A percentile compares a stretch with the other conserved stretches of the same genome.
Conservation (phyloP, 2,888 invertebrate species). For the Andrena bicolor region DNA sequence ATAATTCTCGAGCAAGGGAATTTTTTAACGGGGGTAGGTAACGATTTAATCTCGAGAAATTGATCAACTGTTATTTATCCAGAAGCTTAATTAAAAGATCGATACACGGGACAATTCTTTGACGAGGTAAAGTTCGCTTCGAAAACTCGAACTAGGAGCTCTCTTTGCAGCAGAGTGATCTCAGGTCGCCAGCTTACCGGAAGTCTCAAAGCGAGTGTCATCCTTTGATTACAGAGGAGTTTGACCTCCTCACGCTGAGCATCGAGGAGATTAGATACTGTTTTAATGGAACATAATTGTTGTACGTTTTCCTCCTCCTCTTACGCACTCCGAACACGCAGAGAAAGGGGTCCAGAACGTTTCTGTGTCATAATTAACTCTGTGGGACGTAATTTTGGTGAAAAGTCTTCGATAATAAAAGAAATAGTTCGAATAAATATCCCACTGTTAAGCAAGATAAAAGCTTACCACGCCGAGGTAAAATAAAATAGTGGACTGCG, state of each 20-base stretch:
- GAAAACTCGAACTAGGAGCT: conserved; percentile 4
- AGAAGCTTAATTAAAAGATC: neutral
- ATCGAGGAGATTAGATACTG: conserved; percentile 9
- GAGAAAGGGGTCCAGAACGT: no score
- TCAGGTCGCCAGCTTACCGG: conserved; percentile 5
- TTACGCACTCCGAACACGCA: no score
- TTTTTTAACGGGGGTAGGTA: neutral
- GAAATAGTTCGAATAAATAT: no score
- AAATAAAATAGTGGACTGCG: no score
- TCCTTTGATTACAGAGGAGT: conserved; percentile 36
- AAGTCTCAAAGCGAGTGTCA: conserved; percentile 28
- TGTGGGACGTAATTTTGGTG: no score
- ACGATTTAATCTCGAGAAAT: neutral
- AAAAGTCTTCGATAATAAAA: no score
- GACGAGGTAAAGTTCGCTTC: neutral
- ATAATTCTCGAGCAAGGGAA: neutral
- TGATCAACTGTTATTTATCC: neutral
- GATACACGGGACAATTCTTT: neutral
- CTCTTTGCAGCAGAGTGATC: conserved; percentile 9
- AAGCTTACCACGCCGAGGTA: no score
- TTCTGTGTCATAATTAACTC: no score
- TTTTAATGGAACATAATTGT: conserved; percentile 11
- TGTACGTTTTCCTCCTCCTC: neutral
- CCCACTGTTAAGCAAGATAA: no score
- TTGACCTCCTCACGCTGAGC: conserved; percentile 2